Conservation (phyloP, 2,797 vertebrate species). For the Eremophila alpestris region DNA sequence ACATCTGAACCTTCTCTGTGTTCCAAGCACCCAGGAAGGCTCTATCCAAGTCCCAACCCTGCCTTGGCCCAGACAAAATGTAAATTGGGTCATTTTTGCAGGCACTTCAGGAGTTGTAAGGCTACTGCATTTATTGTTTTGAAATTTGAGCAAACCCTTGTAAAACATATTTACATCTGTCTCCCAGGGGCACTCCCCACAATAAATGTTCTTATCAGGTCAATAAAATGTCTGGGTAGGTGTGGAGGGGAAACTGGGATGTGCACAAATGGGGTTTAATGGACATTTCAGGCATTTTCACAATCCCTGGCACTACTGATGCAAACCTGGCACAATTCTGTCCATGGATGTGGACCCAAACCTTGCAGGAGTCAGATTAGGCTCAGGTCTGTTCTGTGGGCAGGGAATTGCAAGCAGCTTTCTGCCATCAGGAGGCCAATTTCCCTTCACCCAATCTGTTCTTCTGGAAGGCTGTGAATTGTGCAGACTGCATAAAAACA, state of each 20-base stretch:
- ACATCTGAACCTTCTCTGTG: background rate
- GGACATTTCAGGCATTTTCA: background rate
- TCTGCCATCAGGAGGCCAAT: background rate
- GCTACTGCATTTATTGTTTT: background rate
- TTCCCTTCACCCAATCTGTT: background rate
- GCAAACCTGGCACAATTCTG: background rate
- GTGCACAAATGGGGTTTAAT: background rate
- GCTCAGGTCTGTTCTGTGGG: background rate
- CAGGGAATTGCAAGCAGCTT: background rate
- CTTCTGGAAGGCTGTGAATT: background rate
- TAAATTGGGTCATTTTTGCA: rapidly evolving
- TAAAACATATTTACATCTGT: background rate
- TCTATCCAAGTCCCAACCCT: background rate
- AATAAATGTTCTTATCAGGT: background rate
- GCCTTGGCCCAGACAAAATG: background rate
- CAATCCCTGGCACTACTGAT: background rate
- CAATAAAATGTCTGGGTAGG: background rate
- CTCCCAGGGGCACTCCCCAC: background rate
- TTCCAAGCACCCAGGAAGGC: background rate
- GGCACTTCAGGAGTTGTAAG: background rate
- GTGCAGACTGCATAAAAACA: background rate
- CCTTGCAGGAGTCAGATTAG: background rate
- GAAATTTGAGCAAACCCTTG: background rate
- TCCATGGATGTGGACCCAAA: background rate
- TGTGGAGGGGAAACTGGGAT: background rate